phyloP scores from a whole-genome alignment of 1,140 invertebrate species.

The Bombus breviceps region DNA sequence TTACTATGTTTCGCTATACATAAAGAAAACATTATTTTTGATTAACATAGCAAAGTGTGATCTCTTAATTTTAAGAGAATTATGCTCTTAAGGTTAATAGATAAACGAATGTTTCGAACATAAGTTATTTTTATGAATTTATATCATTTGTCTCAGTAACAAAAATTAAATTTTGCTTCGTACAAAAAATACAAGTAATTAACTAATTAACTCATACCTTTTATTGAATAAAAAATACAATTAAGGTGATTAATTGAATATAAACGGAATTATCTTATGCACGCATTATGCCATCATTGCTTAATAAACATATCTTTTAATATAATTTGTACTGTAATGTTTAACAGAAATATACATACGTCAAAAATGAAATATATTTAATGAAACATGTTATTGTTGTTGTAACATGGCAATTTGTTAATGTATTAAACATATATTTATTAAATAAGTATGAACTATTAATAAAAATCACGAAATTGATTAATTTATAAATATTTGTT shows the following conservation, averaged over 20 bases:
- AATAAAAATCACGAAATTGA: constrained; percentile 13
- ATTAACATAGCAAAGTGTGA: not conserved
- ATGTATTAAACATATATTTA: constrained; percentile 17
- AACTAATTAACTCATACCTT: not conserved
- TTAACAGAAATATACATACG: not conserved
- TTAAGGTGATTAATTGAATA: not conserved
- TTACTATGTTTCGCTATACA: not conserved
- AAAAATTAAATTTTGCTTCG: not conserved
- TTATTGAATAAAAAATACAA: constrained; percentile 7
- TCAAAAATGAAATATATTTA: not conserved
- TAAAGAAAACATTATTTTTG: not conserved
- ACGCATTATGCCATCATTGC: not conserved
- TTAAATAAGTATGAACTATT: constrained; percentile 3
- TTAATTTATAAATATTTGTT: constrained; percentile 43
- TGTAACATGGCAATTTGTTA: not conserved
- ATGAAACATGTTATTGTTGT: not conserved
- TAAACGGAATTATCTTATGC: not conserved
- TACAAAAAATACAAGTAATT: not conserved
- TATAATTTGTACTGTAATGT: not conserved
- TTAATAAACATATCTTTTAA: not conserved
- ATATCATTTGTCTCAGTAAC: not conserved
- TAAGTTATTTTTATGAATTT: not conserved
- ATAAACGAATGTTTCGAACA: not conserved
- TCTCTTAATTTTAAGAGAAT: not conserved
- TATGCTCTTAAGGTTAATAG: not conserved